A percentile compares a stretch with the other conserved stretches of the same genome.
Evolutionary conservation across 2,113 vertebrate species (phyloP).

Genomic region (Meriones unguiculatus): DNA sequence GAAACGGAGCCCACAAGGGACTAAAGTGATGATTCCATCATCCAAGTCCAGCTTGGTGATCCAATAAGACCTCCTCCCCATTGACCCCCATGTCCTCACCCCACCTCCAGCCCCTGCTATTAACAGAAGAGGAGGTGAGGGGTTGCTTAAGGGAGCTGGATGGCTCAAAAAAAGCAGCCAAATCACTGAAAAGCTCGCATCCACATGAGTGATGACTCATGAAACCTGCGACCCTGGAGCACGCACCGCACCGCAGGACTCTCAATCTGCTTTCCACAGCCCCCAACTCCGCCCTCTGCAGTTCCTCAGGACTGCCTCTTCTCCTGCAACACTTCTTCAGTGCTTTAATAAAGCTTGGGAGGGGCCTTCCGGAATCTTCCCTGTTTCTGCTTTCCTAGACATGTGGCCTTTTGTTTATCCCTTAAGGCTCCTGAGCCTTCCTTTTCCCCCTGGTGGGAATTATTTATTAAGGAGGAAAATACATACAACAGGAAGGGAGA

Average conservation of each 20-base stretch:
- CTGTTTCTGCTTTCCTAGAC: neutral
- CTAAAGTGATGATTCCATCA: neutral
- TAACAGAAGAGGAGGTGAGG: neutral
- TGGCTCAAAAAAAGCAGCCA: neutral
- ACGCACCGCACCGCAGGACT: neutral
- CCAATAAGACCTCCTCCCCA: neutral
- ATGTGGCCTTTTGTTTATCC: neutral
- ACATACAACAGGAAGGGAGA: neutral
- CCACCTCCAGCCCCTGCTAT: too few relatives aligned
- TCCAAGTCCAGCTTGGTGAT: neutral
- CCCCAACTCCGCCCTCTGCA: too few relatives aligned
- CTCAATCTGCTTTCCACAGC: neutral
- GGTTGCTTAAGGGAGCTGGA: too few relatives aligned
- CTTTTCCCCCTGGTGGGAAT: neutral
- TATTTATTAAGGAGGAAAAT: too few relatives aligned
- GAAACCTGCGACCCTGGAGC: neutral
- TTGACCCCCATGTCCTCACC: too few relatives aligned
- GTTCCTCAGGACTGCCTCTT: neutral
- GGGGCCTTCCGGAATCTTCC: neutral
- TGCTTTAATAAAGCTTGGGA: neutral
- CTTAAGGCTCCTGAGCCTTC: neutral
- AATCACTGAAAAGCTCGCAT: neutral
- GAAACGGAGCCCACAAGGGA: neutral
- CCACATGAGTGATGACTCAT: too few relatives aligned
- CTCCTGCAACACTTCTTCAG: neutral